Percentiles rank a stretch among this genome's conserved stretches.
Evolutionary conservation across 2,113 vertebrate genomes (phyloP).

Genomic region (Nanger granti): DNA sequence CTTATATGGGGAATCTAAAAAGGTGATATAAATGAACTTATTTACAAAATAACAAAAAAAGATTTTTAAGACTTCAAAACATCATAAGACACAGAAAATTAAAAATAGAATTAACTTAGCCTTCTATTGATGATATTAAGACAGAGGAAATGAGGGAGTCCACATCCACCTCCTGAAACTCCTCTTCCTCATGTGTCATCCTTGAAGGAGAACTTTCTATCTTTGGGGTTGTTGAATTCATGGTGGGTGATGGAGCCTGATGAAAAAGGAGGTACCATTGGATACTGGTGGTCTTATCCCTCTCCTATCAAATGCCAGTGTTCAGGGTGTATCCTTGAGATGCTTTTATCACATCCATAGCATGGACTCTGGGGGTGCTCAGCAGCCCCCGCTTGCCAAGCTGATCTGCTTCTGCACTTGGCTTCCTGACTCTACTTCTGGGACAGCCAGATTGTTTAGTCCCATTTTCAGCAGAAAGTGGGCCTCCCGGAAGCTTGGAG

Average conservation of each 20-base stretch:
- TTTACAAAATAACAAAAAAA: not conserved
- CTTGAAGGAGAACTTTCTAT: not conserved
- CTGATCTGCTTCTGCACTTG: not conserved
- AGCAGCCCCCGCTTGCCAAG: fast-evolving
- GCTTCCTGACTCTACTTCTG: not conserved
- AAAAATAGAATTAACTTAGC: fast-evolving
- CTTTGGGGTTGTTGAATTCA: not conserved
- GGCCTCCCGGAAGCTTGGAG: not conserved
- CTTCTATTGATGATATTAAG: not conserved
- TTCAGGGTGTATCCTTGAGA: too few relatives aligned
- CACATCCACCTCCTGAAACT: not conserved
- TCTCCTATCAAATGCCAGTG: not conserved
- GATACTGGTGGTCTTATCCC: not conserved
- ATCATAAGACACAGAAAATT: not conserved
- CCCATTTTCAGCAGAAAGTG: not conserved
- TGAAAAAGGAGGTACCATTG: fast-evolving
- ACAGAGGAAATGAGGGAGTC: not conserved
- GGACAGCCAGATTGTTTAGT: too few relatives aligned
- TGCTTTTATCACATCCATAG: too few relatives aligned
- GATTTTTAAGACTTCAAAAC: not conserved
- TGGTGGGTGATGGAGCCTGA: too few relatives aligned
- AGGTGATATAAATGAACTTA: not conserved
- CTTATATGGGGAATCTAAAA: not conserved
- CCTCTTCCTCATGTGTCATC: not conserved
- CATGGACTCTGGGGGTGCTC: fast-evolving